Evolutionary conservation across 2,888 invertebrate genomes (phyloP).

Genomic region (Sisyra nigra): DNA sequence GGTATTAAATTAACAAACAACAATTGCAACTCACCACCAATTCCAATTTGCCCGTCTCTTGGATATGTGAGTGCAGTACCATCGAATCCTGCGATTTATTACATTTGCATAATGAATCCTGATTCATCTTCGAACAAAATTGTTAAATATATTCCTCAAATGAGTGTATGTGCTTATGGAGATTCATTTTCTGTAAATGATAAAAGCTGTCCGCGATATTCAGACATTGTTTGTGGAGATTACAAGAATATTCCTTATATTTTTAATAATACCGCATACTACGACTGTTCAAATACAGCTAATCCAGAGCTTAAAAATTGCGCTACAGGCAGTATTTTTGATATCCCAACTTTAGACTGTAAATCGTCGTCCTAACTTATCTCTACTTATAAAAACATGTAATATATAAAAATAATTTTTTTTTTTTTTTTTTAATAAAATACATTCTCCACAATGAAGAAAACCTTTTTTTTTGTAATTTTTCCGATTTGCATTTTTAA

Average conservation of each 20-base stretch:
- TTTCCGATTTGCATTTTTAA: too few species aligned
- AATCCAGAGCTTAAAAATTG: too few species aligned
- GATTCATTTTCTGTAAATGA: neutral
- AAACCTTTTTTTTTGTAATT: too few species aligned
- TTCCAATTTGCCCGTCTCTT: slow-evolving; percentile 11
- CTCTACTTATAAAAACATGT: too few species aligned
- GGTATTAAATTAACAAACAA: slow-evolving; percentile 8
- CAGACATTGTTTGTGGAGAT: neutral
- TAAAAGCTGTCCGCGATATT: neutral
- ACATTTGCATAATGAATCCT: slow-evolving; percentile 12
- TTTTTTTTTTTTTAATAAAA: too few species aligned
- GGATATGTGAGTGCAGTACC: slow-evolving; percentile 11
- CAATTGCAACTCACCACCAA: slow-evolving; percentile 10
- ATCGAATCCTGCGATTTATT: slow-evolving; percentile 14
- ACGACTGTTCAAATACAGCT: too few species aligned
- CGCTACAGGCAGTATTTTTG: too few species aligned
- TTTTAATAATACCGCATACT: too few species aligned
- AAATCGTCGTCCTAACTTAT: too few species aligned
- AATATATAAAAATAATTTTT: too few species aligned
- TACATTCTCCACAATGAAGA: too few species aligned
- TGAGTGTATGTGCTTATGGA: slow-evolving; percentile 12
- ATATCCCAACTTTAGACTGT: too few species aligned
- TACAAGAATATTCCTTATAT: neutral
- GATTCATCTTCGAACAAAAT: slow-evolving; percentile 12
- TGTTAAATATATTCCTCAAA: slow-evolving; percentile 7